phyloP scores from a whole-genome alignment of 2,888 invertebrate genomes.

The Bembecia ichneumoniformis region DNA sequence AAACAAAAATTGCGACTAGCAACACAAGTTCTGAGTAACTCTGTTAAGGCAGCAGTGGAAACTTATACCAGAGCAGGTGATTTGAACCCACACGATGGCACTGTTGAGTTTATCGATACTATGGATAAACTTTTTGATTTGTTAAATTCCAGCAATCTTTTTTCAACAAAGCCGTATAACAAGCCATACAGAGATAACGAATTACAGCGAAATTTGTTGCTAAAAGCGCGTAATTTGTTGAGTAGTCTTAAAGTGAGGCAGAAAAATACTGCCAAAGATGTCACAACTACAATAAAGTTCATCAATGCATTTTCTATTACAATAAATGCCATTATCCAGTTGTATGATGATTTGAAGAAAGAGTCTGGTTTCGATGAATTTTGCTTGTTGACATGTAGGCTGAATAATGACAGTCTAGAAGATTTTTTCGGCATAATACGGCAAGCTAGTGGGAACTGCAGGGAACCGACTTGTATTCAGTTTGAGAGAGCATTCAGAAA shows the following conservation, averaged over 20 bases:
- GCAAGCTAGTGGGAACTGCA: no score
- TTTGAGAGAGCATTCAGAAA: no score
- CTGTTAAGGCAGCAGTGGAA: neutral
- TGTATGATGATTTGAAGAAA: no score
- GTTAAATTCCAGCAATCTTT: neutral
- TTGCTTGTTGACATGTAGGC: no score
- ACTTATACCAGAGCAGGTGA: neutral
- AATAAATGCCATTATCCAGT: neutral
- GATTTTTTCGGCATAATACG: no score
- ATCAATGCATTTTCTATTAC: neutral
- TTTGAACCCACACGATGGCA: neutral
- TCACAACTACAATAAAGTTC: neutral
- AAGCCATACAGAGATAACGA: neutral
- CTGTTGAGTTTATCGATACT: neutral
- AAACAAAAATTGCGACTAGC: conserved; percentile 2
- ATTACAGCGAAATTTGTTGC: neutral
- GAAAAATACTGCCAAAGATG: neutral
- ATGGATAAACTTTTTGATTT: neutral
- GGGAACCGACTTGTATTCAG: no score
- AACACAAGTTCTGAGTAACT: neutral
- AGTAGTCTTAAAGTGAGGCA: neutral
- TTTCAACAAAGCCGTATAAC: neutral
- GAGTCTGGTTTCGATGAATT: no score
- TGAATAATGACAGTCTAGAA: no score
- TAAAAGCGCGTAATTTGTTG: neutral